A percentile compares a stretch with the other conserved stretches of the same genome.
Evolutionary conservation across 2,888 invertebrate genomes (phyloP).

Genomic region (Heliconius cydno): DNA sequence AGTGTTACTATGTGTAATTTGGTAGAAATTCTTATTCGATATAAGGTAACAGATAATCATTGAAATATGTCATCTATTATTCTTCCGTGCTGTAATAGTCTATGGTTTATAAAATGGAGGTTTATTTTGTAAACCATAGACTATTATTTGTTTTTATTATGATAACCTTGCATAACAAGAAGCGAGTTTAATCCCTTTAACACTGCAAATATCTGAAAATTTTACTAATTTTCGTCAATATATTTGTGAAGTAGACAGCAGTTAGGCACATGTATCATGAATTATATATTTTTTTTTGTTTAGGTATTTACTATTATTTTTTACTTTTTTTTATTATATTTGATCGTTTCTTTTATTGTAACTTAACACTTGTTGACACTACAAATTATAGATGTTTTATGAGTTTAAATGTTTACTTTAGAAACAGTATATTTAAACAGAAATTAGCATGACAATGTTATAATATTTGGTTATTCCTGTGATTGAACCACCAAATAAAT

Average conservation of each 20-base stretch:
- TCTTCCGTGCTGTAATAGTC: too few relatives aligned
- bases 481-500: neutral
- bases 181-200: neutral
- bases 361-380: neutral
- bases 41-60: neutral
- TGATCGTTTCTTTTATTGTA: neutral
- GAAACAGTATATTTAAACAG: neutral
- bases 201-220: neutral
- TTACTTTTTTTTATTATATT: too few relatives aligned
- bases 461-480: neutral
- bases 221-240: neutral
- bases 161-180: neutral
- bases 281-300: too few relatives aligned
- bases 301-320: too few relatives aligned
- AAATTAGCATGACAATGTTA: neutral
- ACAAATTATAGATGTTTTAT: neutral
- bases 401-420: neutral
- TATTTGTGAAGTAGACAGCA: too few relatives aligned
- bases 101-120: too few relatives aligned
- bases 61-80: neutral
- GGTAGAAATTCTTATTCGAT: neutral
- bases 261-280: neutral
- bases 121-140: conserved; percentile 6
- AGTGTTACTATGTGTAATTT: neutral
- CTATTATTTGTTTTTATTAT: neutral